Base-by-base conservation (phyloP, 2,797 vertebrate genomes). In the Okamejei kenojei region DNA sequence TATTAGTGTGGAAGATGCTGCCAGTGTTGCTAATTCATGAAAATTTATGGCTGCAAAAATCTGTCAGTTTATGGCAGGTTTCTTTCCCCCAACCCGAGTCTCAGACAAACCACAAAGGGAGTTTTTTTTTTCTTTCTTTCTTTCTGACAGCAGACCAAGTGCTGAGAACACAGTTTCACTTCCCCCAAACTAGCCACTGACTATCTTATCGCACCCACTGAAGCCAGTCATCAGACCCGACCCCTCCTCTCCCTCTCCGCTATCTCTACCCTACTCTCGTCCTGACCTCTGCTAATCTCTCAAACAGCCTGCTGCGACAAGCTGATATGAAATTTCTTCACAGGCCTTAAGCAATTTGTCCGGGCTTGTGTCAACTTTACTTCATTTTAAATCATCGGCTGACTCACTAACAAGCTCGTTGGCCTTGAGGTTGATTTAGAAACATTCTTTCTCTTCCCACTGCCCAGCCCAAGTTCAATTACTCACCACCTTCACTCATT, bases 1-100 rank as follows among this genome's bases (percentile, higher is more conserved):
- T 93, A 94, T 95, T 94, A 94, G 95, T 96, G 95, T 95, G 95
- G 96, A 94, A 94, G 95, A 94, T 88, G 95, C 97, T 97, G 95
- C 95, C 96, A 97, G 96, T 95, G 95, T 96, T 90, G 95, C 97
- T 96, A 96, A 97, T 96, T 97, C 97, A 96, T 97, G 97, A 96
- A 97, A 97, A 97, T 97, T 97, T 97, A 97, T 97, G 96, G 96
- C 95, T 96, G 96, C 97, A 96, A 97, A 97, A 96, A 97, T 97
- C 96, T 97, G 97, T 97, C 94, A 97, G 94, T 95, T 96, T 94
- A 97, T 96, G 97, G 97, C 96, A 97, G 97, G 97, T 97, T 95
- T 97, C 95, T 96, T 96, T 95, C 96, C 95, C 94, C 95, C 94
- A 54, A 96, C 95, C 84, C n/a, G 13, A 21, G n/a, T 88, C 84